A percentile compares a stretch with the other conserved stretches of the same genome.
These are phyloP conservation scores for Cryptops parisi DNA, from an alignment of 2,888 invertebrate species.

Conservation along the genomic window DNA sequence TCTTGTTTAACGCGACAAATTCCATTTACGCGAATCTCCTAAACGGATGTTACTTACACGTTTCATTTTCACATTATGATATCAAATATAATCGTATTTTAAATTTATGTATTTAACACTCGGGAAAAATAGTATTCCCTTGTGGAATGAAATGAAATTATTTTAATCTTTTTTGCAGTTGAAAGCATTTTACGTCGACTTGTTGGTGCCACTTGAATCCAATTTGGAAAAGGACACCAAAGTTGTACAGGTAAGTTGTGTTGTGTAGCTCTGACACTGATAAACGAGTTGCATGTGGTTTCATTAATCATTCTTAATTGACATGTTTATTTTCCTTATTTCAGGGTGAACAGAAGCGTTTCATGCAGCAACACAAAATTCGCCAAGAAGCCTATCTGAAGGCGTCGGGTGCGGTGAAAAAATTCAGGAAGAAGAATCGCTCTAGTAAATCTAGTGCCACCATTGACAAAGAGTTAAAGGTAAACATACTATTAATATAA, in stretches of 20 bases:
- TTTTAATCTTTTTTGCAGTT: conserved; percentile 42
- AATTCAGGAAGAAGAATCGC: conserved; percentile 53
- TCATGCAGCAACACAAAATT: conserved; percentile 82
- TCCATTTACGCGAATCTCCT: too few relatives aligned
- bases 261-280: too few relatives aligned
- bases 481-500: too few relatives aligned
- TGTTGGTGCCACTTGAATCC: conserved; percentile 80
- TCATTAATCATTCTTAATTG: too few relatives aligned
- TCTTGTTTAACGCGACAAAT: too few relatives aligned
- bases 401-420: conserved; percentile 79
- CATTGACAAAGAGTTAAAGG: conserved; percentile 82
- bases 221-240: conserved; percentile 88
- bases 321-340: not conserved
- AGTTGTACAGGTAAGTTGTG: conserved; percentile 42
- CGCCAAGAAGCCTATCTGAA: conserved; percentile 81
- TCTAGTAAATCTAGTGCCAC: conserved; percentile 28
- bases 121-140: too few relatives aligned
- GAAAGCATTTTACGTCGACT: conserved; percentile 87
- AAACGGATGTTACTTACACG: too few relatives aligned
- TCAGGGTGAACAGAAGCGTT: conserved; percentile 84
- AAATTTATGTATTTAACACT: too few relatives aligned
- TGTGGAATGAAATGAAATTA: too few relatives aligned
- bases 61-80: too few relatives aligned
- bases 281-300: too few relatives aligned
- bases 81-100: too few relatives aligned